Percentiles rank a stretch among this genome's conserved stretches.
Evolutionary conservation across 2,888 invertebrate species (phyloP).

Genomic region (Caenorhabditis uteleia): DNA sequence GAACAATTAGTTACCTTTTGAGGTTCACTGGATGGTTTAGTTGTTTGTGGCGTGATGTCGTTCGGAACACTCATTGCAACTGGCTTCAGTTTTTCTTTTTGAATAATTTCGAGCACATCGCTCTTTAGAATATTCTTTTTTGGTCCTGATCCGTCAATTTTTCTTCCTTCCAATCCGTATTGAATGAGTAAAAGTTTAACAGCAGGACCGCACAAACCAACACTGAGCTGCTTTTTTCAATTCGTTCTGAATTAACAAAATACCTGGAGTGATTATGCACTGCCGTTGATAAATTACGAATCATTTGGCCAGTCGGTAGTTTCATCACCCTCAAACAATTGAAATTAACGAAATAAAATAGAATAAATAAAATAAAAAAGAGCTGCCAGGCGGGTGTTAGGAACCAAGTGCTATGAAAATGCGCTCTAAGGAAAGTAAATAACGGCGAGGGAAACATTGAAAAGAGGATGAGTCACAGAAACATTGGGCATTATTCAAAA

Average conservation of each 20-base stretch:
- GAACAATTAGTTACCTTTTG: constrained; percentile 1
- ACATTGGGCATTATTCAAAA: no score
- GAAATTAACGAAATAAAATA: constrained; percentile 3
- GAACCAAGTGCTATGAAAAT: constrained; percentile 1
- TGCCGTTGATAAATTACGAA: constrained; percentile 21
- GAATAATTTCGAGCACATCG: constrained; percentile 57
- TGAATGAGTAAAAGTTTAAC: constrained; percentile 76
- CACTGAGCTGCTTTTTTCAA: constrained; percentile 73
- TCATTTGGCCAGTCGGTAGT: constrained; percentile 12
- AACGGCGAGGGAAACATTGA: no score
- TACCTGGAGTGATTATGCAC: constrained; percentile 14
- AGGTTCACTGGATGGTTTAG: not conserved
- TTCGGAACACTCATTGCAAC: constrained; percentile 16
- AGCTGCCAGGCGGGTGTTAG: not conserved
- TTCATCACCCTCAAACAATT: constrained; percentile 17
- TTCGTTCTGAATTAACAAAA: not conserved
- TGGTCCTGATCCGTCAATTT: constrained; percentile 75
- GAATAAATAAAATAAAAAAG: not conserved
- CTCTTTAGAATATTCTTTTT: constrained; percentile 76
- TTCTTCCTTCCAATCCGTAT: constrained; percentile 73
- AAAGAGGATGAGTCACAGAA: no score
- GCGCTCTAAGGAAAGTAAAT: constrained; percentile 4
- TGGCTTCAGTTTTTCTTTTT: constrained; percentile 48
- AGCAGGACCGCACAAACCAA: constrained; percentile 81
- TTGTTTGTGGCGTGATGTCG: constrained; percentile 5